Evolutionary conservation across 2,888 invertebrate genomes (phyloP), one percentile per base, ranked within the genome.

Genomic region (Congeria kusceri): DNA sequence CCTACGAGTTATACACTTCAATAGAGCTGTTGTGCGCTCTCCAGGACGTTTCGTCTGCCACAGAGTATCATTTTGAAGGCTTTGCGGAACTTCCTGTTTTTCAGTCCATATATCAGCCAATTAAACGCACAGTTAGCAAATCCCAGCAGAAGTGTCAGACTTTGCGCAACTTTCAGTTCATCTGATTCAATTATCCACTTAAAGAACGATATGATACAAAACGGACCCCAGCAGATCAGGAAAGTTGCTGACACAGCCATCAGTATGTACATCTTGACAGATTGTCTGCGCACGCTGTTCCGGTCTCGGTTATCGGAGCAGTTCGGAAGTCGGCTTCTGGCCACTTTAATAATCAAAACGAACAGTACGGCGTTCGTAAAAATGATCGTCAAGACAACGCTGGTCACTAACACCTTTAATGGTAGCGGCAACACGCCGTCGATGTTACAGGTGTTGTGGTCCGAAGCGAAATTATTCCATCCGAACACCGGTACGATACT

Each of bases 21-120:
- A 67, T 39, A 15, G 39, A 57, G 46, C 58, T 62, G 39, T 11
- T 7, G 39, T 13, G 9, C 39, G 44, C 39, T 44, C 25, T 13
- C 29, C 15, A 18, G 23, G 11, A 23, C 29, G 23, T 29, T 5
- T 61, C 28, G 61, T 25, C 27, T 75, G 28, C 15, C 25, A 23
- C 73, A 74, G 29, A 78, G 32, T 20, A 78, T 47, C 47, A 70
- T 1, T 66, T 65, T 66, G 29, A 78, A 78, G 3, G 80, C 80
- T 25, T 62, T 61, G 39, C 80, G 44, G 27, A 80, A 62, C 66
- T 77, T 80, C 0, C 46, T 15, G 27, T 70, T 73, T 69, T 73
- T 74, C 20, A 80, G 47, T 18, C 80, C 80, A 46, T 77, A 80
- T 23, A 80, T 74, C 49, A 80, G 32, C 80, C 80, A 80, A 47